Percentiles rank a stretch among this genome's conserved stretches.
Conservation (phyloP, 2,888 invertebrate species). For the Rhagonycha lutea region DNA sequence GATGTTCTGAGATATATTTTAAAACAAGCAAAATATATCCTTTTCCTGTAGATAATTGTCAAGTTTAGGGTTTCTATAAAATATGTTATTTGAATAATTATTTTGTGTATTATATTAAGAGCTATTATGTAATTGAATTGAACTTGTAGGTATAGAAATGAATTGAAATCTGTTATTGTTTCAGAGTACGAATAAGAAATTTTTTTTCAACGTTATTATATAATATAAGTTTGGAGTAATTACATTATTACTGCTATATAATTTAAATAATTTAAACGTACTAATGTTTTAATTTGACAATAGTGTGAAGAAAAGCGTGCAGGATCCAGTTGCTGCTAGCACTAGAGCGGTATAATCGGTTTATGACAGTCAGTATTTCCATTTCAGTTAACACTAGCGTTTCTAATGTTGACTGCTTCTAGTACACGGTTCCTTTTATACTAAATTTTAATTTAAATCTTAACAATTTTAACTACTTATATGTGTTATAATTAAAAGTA, state of each 20-base stretch:
- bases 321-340: constrained; percentile 18
- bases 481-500: neutral
- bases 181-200: neutral
- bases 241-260: neutral
- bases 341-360: constrained; percentile 17
- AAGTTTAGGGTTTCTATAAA: too few species aligned
- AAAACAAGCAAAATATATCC: too few species aligned
- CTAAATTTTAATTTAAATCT: constrained; percentile 1
- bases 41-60: too few species aligned
- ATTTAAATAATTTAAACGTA: neutral
- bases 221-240: neutral
- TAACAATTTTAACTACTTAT: neutral
- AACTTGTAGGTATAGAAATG: too few species aligned
- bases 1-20: too few species aligned
- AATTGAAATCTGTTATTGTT: too few species aligned
- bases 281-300: constrained; percentile 21
- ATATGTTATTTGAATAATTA: too few species aligned
- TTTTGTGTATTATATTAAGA: too few species aligned
- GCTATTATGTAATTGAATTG: too few species aligned
- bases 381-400: constrained; percentile 15
- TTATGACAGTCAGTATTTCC: constrained; percentile 20
- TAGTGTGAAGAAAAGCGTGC: constrained; percentile 12
- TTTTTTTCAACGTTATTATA: neutral
- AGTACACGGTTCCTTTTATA: neutral
- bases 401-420: constrained; percentile 9